Percentiles rank a stretch among this genome's conserved stretches.
These are phyloP conservation scores for Sceloporus undulatus DNA, from an alignment of 2,113 vertebrate genomes.

Conservation along the genomic window DNA sequence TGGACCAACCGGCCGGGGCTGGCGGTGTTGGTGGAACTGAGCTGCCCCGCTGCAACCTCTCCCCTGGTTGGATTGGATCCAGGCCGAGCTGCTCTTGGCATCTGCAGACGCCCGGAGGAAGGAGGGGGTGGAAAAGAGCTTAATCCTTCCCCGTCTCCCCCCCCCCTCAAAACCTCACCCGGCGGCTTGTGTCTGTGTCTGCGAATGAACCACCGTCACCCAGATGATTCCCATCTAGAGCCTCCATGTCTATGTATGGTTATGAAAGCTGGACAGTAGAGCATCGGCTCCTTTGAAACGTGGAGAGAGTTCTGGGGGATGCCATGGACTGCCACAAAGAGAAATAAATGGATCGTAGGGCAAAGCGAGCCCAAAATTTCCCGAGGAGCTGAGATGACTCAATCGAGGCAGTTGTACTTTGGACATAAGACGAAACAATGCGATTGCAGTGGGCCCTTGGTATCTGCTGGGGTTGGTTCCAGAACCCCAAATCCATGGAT, in stretches of 20 bases:
- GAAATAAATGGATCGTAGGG: neutral
- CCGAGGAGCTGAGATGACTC: too few species aligned
- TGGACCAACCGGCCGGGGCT: constrained; percentile 58
- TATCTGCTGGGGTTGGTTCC: too few species aligned
- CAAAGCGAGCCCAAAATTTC: too few species aligned
- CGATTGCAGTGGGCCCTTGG: too few species aligned
- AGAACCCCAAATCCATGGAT: too few species aligned
- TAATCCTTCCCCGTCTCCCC: neutral
- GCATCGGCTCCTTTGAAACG: too few species aligned
- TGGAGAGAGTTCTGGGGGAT: too few species aligned
- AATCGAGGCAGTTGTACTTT: too few species aligned
- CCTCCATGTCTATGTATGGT: constrained; percentile 32
- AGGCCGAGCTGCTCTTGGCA: neutral
- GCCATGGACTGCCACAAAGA: too few species aligned
- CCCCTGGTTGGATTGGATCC: constrained; percentile 73
- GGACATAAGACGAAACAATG: too few species aligned
- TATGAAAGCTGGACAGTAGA: too few species aligned
- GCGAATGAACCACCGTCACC: neutral
- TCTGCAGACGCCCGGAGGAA: constrained; percentile 18
- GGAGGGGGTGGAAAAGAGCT: constrained; percentile 28
- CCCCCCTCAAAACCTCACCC: neutral
- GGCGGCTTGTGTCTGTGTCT: neutral
- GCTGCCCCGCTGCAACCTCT: constrained; percentile 62
- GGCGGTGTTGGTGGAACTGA: constrained; percentile 27
- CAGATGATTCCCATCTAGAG: constrained; percentile 29